These are phyloP conservation scores for Clupea harengus DNA, from an alignment of 2,113 vertebrate species.

Conservation along the genomic window DNA sequence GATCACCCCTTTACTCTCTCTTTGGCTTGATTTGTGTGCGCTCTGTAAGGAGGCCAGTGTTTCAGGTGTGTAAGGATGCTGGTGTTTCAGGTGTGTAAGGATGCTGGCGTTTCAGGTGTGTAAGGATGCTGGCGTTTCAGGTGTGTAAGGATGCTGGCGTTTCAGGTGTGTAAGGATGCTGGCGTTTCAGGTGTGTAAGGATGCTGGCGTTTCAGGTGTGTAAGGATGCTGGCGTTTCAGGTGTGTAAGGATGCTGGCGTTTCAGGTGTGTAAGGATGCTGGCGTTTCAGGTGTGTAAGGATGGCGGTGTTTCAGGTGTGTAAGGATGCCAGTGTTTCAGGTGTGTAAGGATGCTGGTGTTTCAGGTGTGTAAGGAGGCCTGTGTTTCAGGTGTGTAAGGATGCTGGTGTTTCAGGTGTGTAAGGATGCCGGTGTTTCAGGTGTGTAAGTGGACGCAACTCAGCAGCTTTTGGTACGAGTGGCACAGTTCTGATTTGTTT, in stretches of 20 bases:
- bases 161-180: neutral
- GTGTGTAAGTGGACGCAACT: neutral
- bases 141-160: no score
- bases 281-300: no score
- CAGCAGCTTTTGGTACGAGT: neutral
- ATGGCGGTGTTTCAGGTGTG: neutral
- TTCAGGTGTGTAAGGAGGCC: neutral
- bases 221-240: no score
- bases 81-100: neutral
- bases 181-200: neutral
- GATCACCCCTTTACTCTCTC: conserved; percentile 42
- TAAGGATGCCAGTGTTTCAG: neutral
- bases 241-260: neutral
- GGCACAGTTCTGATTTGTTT: neutral
- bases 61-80: neutral
- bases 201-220: no score
- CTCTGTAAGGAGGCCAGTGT: neutral
- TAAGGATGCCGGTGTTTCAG: no score
- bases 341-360: no score
- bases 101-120: neutral
- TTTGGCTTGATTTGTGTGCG: conserved; percentile 21
- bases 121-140: no score
- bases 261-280: neutral
- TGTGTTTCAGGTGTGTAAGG: neutral
- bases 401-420: no score